Conservation (phyloP, 1,140 invertebrate species). For the Trachymyrmex septentrionalis region DNA sequence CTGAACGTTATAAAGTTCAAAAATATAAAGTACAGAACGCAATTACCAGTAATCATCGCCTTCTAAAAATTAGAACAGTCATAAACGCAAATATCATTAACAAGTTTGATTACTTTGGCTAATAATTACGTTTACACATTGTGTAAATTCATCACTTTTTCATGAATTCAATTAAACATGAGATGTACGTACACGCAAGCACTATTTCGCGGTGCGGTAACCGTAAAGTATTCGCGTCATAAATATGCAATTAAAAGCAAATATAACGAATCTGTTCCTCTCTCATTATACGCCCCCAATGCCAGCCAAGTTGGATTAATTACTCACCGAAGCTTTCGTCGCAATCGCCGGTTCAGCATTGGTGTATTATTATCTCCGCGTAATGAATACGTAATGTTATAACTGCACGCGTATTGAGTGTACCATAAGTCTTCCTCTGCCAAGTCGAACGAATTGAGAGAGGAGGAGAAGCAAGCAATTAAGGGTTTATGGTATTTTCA, state of each 20-base stretch:
- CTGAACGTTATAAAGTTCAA: too few relatives aligned
- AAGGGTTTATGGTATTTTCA: constrained; percentile 34
- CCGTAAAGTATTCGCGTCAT: constrained; percentile 30
- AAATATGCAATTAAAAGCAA: constrained; percentile 54
- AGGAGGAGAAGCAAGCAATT: constrained; percentile 33
- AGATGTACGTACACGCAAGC: neutral
- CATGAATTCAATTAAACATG: constrained; percentile 11
- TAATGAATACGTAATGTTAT: constrained; percentile 57
- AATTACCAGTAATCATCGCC: neutral
- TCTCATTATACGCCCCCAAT: constrained; percentile 21
- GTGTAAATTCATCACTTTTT: constrained; percentile 9
- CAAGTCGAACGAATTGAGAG: constrained; percentile 3
- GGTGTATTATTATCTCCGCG: constrained; percentile 34
- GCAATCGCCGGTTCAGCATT: neutral
- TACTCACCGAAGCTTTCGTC: constrained; percentile 46
- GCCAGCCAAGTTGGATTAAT: constrained; percentile 45
- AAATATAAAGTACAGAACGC: too few relatives aligned
- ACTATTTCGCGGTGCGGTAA: constrained; percentile 16
- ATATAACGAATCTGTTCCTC: constrained; percentile 35
- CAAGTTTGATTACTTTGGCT: neutral
- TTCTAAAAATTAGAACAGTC: neutral
- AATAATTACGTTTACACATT: neutral
- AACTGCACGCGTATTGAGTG: neutral
- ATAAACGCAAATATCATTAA: neutral
- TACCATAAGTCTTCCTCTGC: constrained; percentile 25